phyloP scores from a whole-genome alignment of 2,797 vertebrate genomes.

The Sibirionetta formosa region DNA sequence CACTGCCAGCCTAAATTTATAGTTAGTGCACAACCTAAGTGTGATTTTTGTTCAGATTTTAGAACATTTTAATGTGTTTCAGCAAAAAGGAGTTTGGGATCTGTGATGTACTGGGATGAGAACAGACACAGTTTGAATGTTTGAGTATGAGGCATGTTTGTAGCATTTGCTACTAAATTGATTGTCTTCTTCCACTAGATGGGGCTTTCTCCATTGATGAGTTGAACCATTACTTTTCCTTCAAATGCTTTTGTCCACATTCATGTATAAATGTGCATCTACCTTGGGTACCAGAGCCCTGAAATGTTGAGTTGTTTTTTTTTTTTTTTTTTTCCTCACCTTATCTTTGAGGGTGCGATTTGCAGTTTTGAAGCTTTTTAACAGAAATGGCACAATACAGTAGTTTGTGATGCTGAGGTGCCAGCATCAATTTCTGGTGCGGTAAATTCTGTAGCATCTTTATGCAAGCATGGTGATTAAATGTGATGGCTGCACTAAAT shows the following conservation, averaged over 20 bases:
- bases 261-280: background rate
- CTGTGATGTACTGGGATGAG: background rate
- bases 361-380: background rate
- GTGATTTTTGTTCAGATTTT: background rate
- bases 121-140: background rate
- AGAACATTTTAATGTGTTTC: background rate
- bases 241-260: background rate
- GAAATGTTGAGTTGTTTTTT: too few species aligned
- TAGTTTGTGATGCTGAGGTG: background rate
- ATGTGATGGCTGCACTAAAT: background rate
- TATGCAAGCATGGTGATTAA: background rate
- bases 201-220: conserved; percentile 72
- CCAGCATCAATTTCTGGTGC: background rate
- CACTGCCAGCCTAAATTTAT: background rate
- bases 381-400: background rate
- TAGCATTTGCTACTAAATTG: background rate
- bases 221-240: background rate
- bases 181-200: conserved; percentile 67
- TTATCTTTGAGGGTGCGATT: background rate
- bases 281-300: background rate
- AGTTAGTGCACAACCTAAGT: too few species aligned
- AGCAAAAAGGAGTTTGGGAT: background rate
- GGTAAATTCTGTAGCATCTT: background rate
- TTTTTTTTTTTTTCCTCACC: too few species aligned
- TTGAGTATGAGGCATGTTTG: background rate